These are phyloP conservation scores for Phalanger gymnotis DNA, from an alignment of 2,797 vertebrate genomes.

Conservation along the genomic window DNA sequence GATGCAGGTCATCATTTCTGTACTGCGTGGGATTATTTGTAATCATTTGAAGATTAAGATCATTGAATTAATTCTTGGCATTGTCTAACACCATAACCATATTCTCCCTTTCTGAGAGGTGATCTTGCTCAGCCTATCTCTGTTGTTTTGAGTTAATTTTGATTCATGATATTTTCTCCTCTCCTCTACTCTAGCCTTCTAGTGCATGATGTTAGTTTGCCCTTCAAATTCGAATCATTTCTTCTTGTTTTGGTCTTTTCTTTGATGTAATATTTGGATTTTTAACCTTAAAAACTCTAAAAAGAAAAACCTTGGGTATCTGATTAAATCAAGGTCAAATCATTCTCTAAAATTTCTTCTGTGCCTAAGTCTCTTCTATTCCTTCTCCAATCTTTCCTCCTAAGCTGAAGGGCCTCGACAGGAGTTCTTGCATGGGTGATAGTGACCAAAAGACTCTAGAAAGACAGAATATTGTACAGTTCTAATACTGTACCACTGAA, in stretches of 20 bases:
- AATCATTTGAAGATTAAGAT: background rate
- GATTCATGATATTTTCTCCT: background rate
- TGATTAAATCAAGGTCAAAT: conserved; percentile 18
- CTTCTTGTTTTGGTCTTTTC: background rate
- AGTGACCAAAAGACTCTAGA: background rate
- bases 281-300: background rate
- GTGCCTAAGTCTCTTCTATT: background rate
- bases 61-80: background rate
- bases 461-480: background rate
- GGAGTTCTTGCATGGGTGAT: background rate
- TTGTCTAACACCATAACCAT: rapidly evolving
- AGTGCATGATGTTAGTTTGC: background rate
- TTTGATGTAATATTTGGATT: background rate
- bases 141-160: background rate
- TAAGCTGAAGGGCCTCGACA: background rate
- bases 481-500: background rate
- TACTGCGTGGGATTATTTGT: background rate
- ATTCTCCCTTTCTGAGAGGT: background rate
- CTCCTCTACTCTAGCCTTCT: background rate
- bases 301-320: background rate
- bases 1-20: background rate
- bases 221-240: background rate
- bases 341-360: background rate
- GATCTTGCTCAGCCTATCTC: background rate
- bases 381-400: background rate